phyloP scores from a whole-genome alignment of 2,797 vertebrate genomes.

The Luscinia luscinia region DNA sequence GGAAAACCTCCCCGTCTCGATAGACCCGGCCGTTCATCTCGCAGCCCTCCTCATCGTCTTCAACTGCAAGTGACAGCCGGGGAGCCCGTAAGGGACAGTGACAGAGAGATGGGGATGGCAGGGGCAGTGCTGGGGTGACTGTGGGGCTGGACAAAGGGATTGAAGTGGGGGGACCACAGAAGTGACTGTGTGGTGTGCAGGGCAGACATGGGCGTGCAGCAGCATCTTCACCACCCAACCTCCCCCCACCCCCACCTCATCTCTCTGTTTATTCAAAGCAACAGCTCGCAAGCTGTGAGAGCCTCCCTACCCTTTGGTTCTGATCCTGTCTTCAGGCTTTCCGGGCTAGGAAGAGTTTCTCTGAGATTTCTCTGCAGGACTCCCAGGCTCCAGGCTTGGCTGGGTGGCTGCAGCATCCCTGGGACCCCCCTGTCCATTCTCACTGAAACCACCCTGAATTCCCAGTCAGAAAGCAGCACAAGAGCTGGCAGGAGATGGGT shows the following conservation, averaged over 20 bases:
- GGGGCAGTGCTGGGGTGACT: background rate
- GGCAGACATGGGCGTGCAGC: background rate
- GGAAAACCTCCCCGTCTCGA: slow-evolving; percentile 88
- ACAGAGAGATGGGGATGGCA: background rate
- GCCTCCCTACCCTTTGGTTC: background rate
- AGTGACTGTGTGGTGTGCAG: background rate
- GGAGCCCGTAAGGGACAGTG: background rate
- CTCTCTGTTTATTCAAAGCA: background rate
- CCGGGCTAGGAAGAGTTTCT: background rate
- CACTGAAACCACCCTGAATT: background rate
- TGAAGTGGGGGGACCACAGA: background rate
- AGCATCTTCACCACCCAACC: fast-evolving
- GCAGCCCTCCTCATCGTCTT: slow-evolving; percentile 82
- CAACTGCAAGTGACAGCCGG: slow-evolving; percentile 71
- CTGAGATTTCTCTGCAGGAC: background rate
- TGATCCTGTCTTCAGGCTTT: background rate
- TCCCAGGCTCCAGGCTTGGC: background rate
- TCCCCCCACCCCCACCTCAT: background rate
- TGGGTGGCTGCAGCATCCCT: background rate
- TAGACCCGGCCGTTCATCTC: slow-evolving; percentile 85
- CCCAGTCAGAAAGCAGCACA: background rate
- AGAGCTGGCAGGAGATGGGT: background rate
- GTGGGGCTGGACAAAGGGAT: background rate
- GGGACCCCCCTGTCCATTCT: background rate
- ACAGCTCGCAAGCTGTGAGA: background rate